Conservation (phyloP, 1,140 invertebrate species). For the Notospermus geniculatus region DNA sequence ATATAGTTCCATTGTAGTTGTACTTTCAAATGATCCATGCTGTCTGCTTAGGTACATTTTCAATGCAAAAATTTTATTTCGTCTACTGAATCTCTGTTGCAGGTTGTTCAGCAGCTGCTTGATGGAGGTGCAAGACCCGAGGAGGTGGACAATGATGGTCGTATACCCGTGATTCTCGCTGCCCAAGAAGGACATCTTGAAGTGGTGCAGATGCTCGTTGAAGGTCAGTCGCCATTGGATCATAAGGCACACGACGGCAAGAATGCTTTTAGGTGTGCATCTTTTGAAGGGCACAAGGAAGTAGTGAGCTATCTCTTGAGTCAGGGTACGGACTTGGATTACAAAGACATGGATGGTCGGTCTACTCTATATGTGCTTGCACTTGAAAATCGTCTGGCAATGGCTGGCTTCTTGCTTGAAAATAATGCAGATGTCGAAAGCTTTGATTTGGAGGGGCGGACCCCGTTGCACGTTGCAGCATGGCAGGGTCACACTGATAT, state of each 20-base stretch:
- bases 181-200: slow-evolving; percentile 52
- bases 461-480: slow-evolving; percentile 85
- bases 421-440: slow-evolving; percentile 74
- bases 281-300: slow-evolving; percentile 78
- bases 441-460: slow-evolving; percentile 85
- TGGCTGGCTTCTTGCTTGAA: slow-evolving; percentile 70
- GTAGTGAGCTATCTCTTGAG: slow-evolving; percentile 58
- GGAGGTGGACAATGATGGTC: slow-evolving; percentile 79
- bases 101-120: slow-evolving; percentile 66
- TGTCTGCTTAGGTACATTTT: too few relatives aligned
- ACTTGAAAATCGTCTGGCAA: slow-evolving; percentile 82
- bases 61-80: too few relatives aligned
- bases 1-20: too few relatives aligned
- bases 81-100: too few relatives aligned
- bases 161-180: slow-evolving; percentile 49
- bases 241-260: slow-evolving; percentile 89
- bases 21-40: too few relatives aligned
- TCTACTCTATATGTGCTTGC: slow-evolving; percentile 89
- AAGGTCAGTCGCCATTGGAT: slow-evolving; percentile 63
- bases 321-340: slow-evolving; percentile 82
- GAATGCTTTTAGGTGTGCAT: slow-evolving; percentile 76
- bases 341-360: slow-evolving; percentile 86
- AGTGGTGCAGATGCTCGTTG: slow-evolving; percentile 40
- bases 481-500: slow-evolving; percentile 92
- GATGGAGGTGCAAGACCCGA: slow-evolving; percentile 90